phyloP scores from a whole-genome alignment of 2,113 vertebrate species.

The Sinocyclocheilus rhinocerous region DNA sequence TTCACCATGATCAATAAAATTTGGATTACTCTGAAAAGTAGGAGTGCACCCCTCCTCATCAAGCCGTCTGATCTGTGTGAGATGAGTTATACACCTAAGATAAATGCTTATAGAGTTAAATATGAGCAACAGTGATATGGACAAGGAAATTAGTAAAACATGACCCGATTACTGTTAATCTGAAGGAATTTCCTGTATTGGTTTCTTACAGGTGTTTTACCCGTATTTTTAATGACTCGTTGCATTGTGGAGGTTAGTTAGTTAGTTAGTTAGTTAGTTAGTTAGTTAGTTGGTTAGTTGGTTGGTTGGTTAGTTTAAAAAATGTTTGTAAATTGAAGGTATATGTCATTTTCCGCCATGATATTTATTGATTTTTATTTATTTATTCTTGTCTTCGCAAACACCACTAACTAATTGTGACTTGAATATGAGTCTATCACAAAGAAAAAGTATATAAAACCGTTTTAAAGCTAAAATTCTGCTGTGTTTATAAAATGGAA shows the following conservation, averaged over 20 bases:
- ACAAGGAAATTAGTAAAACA: no score
- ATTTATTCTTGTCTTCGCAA: neutral
- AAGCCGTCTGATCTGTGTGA: neutral
- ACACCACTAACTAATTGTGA: neutral
- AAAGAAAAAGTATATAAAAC: neutral
- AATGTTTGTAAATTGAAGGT: no score
- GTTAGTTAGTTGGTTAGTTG: no score
- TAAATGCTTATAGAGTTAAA: neutral
- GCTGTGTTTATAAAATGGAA: neutral
- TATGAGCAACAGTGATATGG: no score
- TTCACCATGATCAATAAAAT: neutral
- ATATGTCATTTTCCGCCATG: no score
- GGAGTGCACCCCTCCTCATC: neutral
- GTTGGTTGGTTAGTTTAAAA: neutral
- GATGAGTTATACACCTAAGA: neutral
- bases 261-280: no score
- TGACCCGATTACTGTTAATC: no score
- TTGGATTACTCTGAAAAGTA: neutral
- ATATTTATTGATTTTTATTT: neutral
- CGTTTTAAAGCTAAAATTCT: neutral
- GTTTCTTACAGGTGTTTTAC: neutral
- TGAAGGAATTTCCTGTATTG: no score
- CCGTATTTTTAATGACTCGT: neutral
- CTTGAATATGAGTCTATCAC: neutral
- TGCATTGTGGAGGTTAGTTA: neutral